A percentile compares a stretch with the other conserved stretches of the same genome.
Conservation (phyloP, 2,113 vertebrate genomes). For the Naja naja region DNA sequence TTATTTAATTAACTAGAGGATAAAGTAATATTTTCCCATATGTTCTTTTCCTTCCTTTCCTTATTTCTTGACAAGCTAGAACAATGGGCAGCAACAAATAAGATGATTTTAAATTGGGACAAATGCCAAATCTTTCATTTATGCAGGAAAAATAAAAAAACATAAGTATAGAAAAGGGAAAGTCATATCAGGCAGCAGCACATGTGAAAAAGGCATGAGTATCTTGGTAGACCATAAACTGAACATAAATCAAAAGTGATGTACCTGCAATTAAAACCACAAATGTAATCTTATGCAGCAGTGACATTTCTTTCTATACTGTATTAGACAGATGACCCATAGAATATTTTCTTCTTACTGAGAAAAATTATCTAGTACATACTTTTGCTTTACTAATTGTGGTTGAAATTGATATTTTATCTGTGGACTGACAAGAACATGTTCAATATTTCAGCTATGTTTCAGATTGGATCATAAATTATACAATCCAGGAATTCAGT, state of each 20-base stretch:
- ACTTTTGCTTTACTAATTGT: not conserved
- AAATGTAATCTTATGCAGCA: not conserved
- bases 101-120: not conserved
- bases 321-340: not conserved
- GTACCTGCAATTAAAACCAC: not conserved
- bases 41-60: not conserved
- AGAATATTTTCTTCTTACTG: not conserved
- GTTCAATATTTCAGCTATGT: not conserved
- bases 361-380: not conserved
- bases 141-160: not conserved
- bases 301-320: not conserved
- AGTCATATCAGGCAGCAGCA: not conserved
- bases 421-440: not conserved
- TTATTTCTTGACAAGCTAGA: not conserved
- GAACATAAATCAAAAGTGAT: not conserved
- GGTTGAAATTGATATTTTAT: not conserved
- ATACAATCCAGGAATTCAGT: not conserved
- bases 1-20: not conserved
- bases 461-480: not conserved
- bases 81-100: not conserved
- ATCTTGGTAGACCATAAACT: not conserved
- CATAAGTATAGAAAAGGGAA: not conserved
- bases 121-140: not conserved
- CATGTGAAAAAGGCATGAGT: not conserved
- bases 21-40: not conserved